Percentiles rank a stretch among this genome's conserved stretches.
phyloP scores from a whole-genome alignment of 2,797 vertebrate genomes.

The Tenualosa thibaudeaui region DNA sequence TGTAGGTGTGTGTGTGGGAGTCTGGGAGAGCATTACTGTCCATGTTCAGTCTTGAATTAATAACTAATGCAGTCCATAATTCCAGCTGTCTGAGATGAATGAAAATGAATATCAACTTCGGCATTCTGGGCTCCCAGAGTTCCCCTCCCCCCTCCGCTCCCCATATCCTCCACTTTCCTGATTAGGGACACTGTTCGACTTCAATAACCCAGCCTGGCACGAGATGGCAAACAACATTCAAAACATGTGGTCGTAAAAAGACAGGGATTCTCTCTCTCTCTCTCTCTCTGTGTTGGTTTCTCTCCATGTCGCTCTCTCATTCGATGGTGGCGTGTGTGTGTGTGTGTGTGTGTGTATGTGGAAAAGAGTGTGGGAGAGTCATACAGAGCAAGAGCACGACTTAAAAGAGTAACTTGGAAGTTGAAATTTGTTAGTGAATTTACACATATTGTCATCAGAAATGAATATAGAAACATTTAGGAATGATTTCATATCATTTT shows the following conservation, averaged over 20 bases:
- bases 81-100: background rate
- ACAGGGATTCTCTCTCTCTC: constrained; percentile 51
- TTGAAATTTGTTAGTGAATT: too few species aligned
- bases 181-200: background rate
- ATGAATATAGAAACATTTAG: too few species aligned
- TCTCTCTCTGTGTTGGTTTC: background rate
- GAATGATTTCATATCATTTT: too few species aligned
- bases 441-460: too few species aligned
- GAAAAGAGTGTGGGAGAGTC: background rate
- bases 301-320: background rate
- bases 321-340: background rate
- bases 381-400: background rate
- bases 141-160: background rate
- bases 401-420: background rate
- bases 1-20: background rate
- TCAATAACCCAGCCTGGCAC: background rate
- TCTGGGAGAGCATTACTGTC: background rate
- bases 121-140: background rate
- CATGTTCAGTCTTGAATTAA: background rate
- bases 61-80: background rate
- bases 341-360: background rate
- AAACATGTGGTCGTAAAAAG: constrained; percentile 56
- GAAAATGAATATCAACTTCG: background rate
- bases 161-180: background rate
- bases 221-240: constrained; percentile 24